These are phyloP conservation scores for Mesocricetus auratus DNA, from an alignment of 2,113 vertebrate genomes.

Conservation along the genomic window DNA sequence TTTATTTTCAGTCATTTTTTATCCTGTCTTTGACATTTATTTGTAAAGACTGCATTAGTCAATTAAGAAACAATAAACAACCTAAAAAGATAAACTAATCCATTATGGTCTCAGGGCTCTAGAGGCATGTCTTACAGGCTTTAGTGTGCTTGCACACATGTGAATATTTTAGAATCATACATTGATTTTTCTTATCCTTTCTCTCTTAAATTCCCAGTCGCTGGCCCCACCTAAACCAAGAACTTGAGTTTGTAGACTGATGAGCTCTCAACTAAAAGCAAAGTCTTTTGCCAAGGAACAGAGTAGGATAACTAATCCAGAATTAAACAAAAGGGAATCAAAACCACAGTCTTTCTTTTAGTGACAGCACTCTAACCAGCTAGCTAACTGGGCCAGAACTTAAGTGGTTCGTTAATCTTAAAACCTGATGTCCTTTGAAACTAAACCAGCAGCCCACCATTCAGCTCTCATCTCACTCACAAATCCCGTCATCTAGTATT, in stretches of 20 bases:
- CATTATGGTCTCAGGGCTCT: neutral
- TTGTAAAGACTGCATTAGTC: constrained; percentile 7
- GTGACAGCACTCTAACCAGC: neutral
- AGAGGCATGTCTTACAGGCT: neutral
- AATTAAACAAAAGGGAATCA: neutral
- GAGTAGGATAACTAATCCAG: neutral
- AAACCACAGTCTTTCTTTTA: neutral
- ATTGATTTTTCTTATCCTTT: neutral
- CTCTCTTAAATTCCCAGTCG: neutral
- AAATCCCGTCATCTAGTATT: neutral
- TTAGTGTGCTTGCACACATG: too few species aligned
- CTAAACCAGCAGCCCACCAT: neutral
- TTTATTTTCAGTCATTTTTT: constrained; percentile 35
- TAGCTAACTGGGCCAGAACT: neutral
- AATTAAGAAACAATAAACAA: constrained; percentile 17
- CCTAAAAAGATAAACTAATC: neutral
- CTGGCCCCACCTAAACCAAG: neutral
- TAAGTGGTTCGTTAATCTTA: constrained; percentile 12
- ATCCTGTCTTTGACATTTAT: neutral
- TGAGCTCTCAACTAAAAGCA: neutral
- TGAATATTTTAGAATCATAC: neutral
- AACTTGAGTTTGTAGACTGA: neutral
- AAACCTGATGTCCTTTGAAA: neutral
- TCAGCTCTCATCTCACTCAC: constrained; percentile 17
- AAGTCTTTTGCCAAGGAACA: constrained; percentile 1